phyloP scores from a whole-genome alignment of 2,797 vertebrate genomes.

The Coccyzus lansbergi region DNA sequence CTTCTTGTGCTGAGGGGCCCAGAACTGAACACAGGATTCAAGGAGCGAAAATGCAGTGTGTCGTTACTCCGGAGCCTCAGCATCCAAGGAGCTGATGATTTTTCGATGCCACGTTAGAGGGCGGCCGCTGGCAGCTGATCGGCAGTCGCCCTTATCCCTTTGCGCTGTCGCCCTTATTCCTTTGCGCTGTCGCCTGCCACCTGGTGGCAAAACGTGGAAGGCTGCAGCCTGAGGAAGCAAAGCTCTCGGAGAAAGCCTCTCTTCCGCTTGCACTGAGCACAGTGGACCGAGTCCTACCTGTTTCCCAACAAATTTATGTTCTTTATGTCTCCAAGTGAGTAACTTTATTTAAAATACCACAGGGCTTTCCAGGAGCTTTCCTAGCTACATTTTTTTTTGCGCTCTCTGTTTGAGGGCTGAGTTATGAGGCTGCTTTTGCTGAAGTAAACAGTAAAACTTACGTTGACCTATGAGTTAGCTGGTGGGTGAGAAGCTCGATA shows the following conservation, averaged over 20 bases:
- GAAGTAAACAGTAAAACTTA: background rate
- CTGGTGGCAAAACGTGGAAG: conserved; percentile 32
- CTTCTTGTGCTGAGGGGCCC: no score
- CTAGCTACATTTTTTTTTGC: background rate
- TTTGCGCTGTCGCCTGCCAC: conserved; percentile 39
- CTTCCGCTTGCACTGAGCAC: rapidly evolving
- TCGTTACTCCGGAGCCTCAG: no score
- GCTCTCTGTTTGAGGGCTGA: background rate
- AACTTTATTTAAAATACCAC: background rate
- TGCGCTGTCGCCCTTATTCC: background rate
- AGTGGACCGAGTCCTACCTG: background rate
- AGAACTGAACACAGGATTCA: no score
- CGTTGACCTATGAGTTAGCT: background rate
- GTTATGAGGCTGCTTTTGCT: background rate
- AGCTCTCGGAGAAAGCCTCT: background rate
- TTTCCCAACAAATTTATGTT: background rate
- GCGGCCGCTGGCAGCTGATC: background rate
- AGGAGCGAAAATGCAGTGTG: no score
- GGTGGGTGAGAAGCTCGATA: no score
- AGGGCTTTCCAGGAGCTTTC: background rate
- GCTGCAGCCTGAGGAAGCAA: background rate
- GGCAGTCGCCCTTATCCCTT: background rate
- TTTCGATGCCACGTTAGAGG: background rate
- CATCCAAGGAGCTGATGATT: background rate
- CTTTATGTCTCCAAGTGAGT: background rate